These are phyloP conservation scores for Strongylocentrotus purpuratus DNA, from an alignment of 35 echinoderm and acorn worm genomes.

Conservation along the genomic window DNA sequence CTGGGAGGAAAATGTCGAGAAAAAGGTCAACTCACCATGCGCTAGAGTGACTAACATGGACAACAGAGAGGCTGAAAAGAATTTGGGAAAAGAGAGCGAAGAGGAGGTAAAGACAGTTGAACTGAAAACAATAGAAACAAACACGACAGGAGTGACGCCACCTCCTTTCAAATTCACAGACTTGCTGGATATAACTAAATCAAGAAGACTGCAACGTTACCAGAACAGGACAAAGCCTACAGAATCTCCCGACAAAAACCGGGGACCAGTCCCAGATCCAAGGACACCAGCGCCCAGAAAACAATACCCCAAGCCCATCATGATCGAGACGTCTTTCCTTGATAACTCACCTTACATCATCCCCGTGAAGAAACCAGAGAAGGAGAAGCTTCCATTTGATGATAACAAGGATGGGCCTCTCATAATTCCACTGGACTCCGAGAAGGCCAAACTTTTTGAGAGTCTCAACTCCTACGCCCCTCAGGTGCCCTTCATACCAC, in stretches of 20 bases:
- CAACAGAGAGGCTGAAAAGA: slow-evolving; percentile 18
- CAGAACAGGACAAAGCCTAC: background rate
- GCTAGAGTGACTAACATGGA: slow-evolving; percentile 1
- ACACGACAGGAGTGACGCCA: slow-evolving; percentile 2
- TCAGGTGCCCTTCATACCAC: slow-evolving; percentile 38
- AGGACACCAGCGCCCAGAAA: background rate
- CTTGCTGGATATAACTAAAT: slow-evolving; percentile 28
- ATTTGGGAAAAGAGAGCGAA: background rate
- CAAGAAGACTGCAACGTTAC: background rate
- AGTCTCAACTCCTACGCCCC: slow-evolving; percentile 35
- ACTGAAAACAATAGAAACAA: background rate
- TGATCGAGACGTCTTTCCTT: slow-evolving; percentile 62
- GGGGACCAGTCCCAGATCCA: background rate
- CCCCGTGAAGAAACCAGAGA: slow-evolving; percentile 21
- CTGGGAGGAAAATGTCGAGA: background rate
- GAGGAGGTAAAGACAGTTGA: background rate
- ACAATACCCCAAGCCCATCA: slow-evolving; percentile 26
- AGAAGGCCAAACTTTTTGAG: slow-evolving; percentile 43
- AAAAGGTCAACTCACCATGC: background rate
- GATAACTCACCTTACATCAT: slow-evolving; percentile 48
- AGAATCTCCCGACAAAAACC: background rate
- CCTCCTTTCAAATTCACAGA: slow-evolving; percentile 44
- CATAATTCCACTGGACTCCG: slow-evolving; percentile 35
- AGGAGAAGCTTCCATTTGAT: slow-evolving; percentile 50
- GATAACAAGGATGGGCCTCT: slow-evolving; percentile 44